phyloP scores from a whole-genome alignment of 2,797 vertebrate species.

The Gouania willdenowi region DNA sequence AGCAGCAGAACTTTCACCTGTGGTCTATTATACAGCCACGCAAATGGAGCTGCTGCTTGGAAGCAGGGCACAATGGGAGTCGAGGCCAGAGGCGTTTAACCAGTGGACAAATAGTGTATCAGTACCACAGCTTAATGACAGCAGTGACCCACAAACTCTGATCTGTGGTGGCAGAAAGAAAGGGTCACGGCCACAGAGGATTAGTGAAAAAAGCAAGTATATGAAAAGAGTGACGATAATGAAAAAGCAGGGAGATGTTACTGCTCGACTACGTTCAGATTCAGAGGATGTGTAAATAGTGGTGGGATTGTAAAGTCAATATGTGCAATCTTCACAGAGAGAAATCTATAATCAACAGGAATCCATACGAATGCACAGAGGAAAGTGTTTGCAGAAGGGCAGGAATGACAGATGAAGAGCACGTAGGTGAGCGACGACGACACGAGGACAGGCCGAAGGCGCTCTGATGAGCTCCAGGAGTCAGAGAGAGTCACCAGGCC shows the following conservation, averaged over 20 bases:
- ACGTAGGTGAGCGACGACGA: conserved; percentile 60
- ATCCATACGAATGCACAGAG: conserved; percentile 83
- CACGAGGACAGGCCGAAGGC: conserved; percentile 55
- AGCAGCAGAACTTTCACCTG: conserved; percentile 74
- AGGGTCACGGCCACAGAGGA: conserved; percentile 51
- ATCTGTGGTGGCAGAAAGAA: conserved; percentile 70
- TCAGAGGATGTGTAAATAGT: conserved; percentile 73
- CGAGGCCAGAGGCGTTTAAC: conserved; percentile 70
- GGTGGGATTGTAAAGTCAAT: conserved; percentile 76
- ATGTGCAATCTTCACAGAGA: conserved; percentile 72
- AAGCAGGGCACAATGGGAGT: conserved; percentile 72
- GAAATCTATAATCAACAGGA: conserved; percentile 79
- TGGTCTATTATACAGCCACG: conserved; percentile 69
- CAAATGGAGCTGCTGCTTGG: conserved; percentile 71
- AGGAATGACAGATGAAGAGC: conserved; percentile 77
- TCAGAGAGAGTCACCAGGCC: conserved; percentile 57
- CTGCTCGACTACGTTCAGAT: conserved; percentile 48
- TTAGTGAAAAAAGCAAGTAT: conserved; percentile 41
- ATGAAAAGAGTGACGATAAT: conserved; percentile 50
- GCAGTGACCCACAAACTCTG: conserved; percentile 69
- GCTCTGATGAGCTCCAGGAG: conserved; percentile 69
- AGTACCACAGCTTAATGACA: conserved; percentile 76
- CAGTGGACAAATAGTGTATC: conserved; percentile 71
- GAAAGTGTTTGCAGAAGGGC: conserved; percentile 78
- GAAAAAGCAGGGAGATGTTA: conserved; percentile 58